Percentiles rank a stretch among this genome's conserved stretches.
These are phyloP conservation scores for Ctena decussata DNA, from an alignment of 2,888 invertebrate genomes.

Conservation along the genomic window DNA sequence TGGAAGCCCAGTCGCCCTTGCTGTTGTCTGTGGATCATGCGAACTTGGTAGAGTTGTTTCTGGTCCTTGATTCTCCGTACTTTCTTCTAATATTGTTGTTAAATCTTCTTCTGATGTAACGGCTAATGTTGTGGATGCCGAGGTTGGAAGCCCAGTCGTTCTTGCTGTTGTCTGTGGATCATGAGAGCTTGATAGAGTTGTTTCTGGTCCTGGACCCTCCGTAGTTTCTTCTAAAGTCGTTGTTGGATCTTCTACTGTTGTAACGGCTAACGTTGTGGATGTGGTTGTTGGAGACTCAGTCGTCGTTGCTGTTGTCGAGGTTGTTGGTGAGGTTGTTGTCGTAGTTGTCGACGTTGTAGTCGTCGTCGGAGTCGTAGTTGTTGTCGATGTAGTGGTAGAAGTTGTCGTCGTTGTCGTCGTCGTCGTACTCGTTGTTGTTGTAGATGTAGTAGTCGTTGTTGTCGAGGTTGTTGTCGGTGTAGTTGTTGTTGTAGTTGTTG, in stretches of 20 bases:
- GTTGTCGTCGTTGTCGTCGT: not conserved
- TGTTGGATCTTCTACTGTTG: not conserved
- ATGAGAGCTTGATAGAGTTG: not conserved
- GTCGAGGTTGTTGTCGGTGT: not conserved
- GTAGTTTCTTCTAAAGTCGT: too few species aligned
- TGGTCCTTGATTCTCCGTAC: not conserved
- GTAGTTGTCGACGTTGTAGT: not conserved
- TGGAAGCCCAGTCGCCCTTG: not conserved
- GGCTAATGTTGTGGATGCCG: not conserved
- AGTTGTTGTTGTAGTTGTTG: not conserved
- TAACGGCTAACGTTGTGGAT: not conserved
- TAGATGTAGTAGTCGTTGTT: not conserved
- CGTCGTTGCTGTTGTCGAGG: too few species aligned
- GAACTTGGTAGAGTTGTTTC: not conserved
- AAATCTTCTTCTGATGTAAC: too few species aligned
- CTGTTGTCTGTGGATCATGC: not conserved
- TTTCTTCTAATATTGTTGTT: too few species aligned
- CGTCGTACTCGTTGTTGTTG: not conserved
- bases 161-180: not conserved
- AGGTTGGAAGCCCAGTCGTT: not conserved
- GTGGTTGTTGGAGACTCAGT: not conserved
- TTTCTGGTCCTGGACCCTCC: not conserved
- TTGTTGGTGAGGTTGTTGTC: not conserved
- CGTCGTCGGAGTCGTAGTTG: not conserved
- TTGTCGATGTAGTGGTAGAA: not conserved